phyloP scores from a whole-genome alignment of 2,888 invertebrate species.

The Drosophila falleni region DNA sequence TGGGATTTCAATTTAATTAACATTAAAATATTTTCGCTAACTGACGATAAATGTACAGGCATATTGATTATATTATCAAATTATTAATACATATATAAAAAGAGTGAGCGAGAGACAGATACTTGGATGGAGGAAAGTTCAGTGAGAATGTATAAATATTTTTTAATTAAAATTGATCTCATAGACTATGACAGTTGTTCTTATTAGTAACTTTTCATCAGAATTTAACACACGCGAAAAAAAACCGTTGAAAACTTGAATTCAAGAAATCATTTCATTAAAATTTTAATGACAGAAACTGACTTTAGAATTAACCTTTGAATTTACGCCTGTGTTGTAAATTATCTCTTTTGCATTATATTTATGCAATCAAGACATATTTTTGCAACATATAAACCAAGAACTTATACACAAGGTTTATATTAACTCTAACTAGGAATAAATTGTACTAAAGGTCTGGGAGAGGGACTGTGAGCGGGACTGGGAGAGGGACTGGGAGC shows the following conservation, averaged over 20 bases:
- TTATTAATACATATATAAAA: neutral
- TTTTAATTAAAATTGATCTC: conserved; percentile 2
- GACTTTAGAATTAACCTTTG: too few relatives aligned
- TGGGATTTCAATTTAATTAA: conserved; percentile 72
- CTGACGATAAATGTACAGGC: conserved; percentile 31
- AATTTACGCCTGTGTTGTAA: too few relatives aligned
- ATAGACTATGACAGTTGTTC: neutral
- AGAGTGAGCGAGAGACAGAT: neutral
- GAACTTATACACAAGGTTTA: too few relatives aligned
- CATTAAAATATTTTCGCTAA: conserved; percentile 48
- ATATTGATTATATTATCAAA: conserved; percentile 41
- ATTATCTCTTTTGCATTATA: too few relatives aligned
- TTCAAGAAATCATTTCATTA: neutral
- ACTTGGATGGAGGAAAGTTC: neutral
- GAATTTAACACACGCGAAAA: neutral
- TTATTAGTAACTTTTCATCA: neutral
- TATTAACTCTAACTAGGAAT: conserved; percentile 19
- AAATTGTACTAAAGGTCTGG: too few relatives aligned
- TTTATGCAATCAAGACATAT: too few relatives aligned
- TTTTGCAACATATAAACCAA: too few relatives aligned
- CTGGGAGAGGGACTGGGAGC: too few relatives aligned
- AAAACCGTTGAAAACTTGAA: neutral
- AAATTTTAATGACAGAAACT: neutral
- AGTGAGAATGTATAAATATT: neutral
- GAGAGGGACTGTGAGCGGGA: too few relatives aligned